Conservation (phyloP, 1,140 invertebrate genomes). For the Drosophila cardini region DNA sequence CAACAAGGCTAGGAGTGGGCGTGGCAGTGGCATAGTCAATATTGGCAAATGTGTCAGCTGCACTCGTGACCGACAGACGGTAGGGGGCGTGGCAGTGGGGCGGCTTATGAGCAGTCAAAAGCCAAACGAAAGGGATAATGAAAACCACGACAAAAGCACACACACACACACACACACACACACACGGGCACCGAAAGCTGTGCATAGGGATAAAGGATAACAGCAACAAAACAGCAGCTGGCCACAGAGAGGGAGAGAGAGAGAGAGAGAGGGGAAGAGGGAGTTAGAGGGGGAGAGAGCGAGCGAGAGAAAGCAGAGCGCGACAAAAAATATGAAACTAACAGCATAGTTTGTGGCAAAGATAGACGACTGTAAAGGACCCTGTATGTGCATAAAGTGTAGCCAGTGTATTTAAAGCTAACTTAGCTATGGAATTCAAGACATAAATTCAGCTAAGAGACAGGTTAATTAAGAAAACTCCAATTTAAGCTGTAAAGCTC, state of each 20-base stretch:
- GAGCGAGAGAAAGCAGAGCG: neutral
- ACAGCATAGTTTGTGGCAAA: neutral
- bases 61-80: conserved; percentile 32
- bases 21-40: conserved; percentile 64
- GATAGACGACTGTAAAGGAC: too few species aligned
- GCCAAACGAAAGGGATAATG: conserved; percentile 72
- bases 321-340: conserved; percentile 3
- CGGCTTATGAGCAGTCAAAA: conserved; percentile 74
- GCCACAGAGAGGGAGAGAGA: neutral
- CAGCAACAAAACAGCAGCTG: conserved; percentile 38
- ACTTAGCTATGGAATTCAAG: too few species aligned
- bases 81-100: conserved; percentile 18
- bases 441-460: too few species aligned
- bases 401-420: too few species aligned
- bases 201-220: conserved; percentile 26
- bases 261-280: neutral
- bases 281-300: neutral
- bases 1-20: neutral
- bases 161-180: conserved; percentile 55
- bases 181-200: conserved; percentile 23
- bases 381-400: too few species aligned
- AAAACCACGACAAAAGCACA: conserved; percentile 80
- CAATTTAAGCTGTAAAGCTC: too few species aligned
- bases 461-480: too few species aligned
- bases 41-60: conserved; percentile 79